Evolutionary conservation across 1,140 invertebrate genomes (phyloP).

Genomic region (Coenobita brevimanus): DNA sequence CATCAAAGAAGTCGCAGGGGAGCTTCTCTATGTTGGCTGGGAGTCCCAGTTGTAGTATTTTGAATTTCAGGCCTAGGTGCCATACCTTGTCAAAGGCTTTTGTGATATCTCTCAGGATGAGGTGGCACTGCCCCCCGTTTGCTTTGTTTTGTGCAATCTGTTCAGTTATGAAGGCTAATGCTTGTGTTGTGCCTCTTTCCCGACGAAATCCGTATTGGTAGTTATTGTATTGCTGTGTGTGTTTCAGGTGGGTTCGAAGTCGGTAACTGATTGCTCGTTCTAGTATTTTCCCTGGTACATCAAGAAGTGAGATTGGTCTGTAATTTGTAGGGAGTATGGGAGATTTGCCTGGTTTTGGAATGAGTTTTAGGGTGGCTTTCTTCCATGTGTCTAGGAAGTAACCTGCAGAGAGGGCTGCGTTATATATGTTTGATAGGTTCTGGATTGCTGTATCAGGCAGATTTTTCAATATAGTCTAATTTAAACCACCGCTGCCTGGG

Average conservation of each 20-base stretch:
- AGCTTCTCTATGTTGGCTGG: neutral
- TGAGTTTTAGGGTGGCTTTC: too few relatives aligned
- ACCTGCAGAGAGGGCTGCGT: neutral
- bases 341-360: neutral
- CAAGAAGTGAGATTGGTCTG: constrained; percentile 1
- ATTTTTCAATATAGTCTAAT: neutral
- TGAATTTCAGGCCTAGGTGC: constrained; percentile 7
- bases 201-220: too few relatives aligned
- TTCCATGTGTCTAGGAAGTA: neutral
- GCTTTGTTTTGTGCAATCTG: neutral
- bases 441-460: neutral
- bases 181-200: neutral
- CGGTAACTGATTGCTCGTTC: neutral
- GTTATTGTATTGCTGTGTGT: too few relatives aligned
- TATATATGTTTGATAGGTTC: neutral
- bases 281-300: neutral
- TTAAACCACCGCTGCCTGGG: neutral
- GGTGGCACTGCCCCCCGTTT: neutral
- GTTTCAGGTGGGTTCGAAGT: neutral
- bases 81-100: constrained; percentile 18
- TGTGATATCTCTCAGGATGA: neutral
- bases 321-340: neutral
- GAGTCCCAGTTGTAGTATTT: neutral
- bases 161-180: neutral
- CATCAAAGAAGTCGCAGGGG: neutral